Percentiles rank a stretch among this genome's conserved stretches.
phyloP scores from a whole-genome alignment of 2,888 invertebrate species.

The Lochmaea crataegi region DNA sequence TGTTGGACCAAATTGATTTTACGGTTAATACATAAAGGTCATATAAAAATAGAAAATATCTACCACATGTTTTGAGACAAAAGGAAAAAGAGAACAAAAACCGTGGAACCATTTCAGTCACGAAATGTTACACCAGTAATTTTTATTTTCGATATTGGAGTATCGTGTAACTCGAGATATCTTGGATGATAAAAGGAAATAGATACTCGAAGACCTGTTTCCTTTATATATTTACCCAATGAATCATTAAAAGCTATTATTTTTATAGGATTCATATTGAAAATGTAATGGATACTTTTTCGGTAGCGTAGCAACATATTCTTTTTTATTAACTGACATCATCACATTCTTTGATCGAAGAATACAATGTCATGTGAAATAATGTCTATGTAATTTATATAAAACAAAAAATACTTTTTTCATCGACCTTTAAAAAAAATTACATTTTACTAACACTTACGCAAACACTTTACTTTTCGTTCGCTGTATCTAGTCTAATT shows the following conservation, averaged over 20 bases:
- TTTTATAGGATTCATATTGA: constrained; percentile 28
- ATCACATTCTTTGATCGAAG: too few relatives aligned
- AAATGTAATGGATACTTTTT: neutral
- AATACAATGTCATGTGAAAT: too few relatives aligned
- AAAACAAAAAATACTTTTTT: too few relatives aligned
- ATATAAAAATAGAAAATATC: neutral
- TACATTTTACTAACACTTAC: too few relatives aligned
- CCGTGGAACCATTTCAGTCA: neutral
- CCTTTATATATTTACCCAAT: constrained; percentile 23
- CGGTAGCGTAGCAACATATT: neutral
- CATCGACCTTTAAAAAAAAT: too few relatives aligned
- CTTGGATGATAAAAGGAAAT: constrained; percentile 30
- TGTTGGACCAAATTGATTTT: neutral
- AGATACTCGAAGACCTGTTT: constrained; percentile 18
- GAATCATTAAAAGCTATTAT: constrained; percentile 36
- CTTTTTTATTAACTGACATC: too few relatives aligned
- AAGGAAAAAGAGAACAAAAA: neutral
- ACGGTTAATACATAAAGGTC: neutral
- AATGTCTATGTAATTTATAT: too few relatives aligned
- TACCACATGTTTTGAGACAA: too few relatives aligned
- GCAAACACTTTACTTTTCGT: too few relatives aligned
- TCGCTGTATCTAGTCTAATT: too few relatives aligned
- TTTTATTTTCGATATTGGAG: constrained; percentile 3
- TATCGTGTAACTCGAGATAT: constrained; percentile 4
- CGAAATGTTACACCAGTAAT: constrained; percentile 2